Base-by-base conservation (phyloP, 2,113 vertebrate species). In the Sakesphorus luctuosus region DNA sequence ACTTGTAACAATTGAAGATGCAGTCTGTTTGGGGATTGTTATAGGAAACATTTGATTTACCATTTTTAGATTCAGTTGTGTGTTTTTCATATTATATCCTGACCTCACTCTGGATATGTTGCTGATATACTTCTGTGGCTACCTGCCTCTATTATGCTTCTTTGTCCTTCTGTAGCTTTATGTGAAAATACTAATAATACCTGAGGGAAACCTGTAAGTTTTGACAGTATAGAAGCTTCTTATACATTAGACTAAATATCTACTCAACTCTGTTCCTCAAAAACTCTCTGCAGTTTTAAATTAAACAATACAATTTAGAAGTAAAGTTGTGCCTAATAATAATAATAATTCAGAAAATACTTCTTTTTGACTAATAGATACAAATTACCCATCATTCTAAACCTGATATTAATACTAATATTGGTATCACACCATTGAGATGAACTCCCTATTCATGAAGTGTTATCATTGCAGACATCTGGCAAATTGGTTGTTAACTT, bases 401-500 rank as follows among this genome's bases (percentile, higher is more conserved):
- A 95, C 65, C 76, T 80, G 87, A 94, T 96, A 91, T 85, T 97
- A 97, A 96, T 97, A 96, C 38, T 96, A 95, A 97, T 96, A 90
- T 72, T 76, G 78, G 49, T 90, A 95, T 96, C 91, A 92, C 92
- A 89, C 67, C 79, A 92, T 79, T 49, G 91, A 96, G 93, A 95
- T 92, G 89, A 97, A 95, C 84, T 97, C 80, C 46, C 26, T n/a
- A 43, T 59, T 96, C 77, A 84, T 91, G 86, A 97, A 96, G 72
- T 76, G 94, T 95, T 96, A 96, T 97, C 97, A 72, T 71, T 96
- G 80, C 61, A 97, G 86, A 81, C 74, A 97, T 97, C 88, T 97
- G 94, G 92, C 91, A 97, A 97, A 97, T 97, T 97, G 90, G 90
- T 94, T 96, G 93, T 96, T 98, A 97, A 97, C 95, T 96, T 97